Evolutionary conservation across 2,797 vertebrate species (phyloP).

Genomic region (Tenualosa ilisha): DNA sequence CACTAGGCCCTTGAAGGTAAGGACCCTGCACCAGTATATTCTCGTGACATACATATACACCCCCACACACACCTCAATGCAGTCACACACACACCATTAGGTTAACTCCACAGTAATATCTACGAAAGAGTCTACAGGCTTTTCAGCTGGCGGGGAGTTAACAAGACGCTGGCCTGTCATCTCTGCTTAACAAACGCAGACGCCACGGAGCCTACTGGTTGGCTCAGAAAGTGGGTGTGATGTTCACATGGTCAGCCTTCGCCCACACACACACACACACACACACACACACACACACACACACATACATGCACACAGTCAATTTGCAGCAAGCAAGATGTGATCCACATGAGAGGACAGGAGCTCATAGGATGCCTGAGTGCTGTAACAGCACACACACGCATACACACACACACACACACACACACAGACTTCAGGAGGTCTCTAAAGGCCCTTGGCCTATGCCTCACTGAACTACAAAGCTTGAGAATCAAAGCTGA

Average conservation of each 20-base stretch:
- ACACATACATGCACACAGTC: not conserved
- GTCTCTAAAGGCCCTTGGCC: not conserved
- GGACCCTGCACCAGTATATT: not conserved
- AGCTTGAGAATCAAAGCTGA: slow-evolving; percentile 6
- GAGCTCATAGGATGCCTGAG: no score
- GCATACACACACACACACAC: not conserved
- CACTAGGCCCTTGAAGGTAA: not conserved
- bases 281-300: not conserved
- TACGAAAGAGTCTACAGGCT: not conserved
- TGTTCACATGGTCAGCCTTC: not conserved
- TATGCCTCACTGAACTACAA: slow-evolving; percentile 7
- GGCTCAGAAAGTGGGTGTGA: not conserved
- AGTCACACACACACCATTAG: not conserved
- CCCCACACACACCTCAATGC: not conserved
- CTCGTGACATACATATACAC: not conserved
- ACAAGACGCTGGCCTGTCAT: not conserved
- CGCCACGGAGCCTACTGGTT: not conserved
- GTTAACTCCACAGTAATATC: not conserved
- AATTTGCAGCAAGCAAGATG: no score
- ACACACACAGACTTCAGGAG: not conserved
- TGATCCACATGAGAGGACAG: no score
- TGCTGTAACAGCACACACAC: not conserved
- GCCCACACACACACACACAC: not conserved
- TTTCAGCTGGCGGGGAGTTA: not conserved
- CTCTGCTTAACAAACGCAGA: not conserved